Base-by-base conservation (phyloP, 2,797 vertebrate species). In the Diplodus sargus region DNA sequence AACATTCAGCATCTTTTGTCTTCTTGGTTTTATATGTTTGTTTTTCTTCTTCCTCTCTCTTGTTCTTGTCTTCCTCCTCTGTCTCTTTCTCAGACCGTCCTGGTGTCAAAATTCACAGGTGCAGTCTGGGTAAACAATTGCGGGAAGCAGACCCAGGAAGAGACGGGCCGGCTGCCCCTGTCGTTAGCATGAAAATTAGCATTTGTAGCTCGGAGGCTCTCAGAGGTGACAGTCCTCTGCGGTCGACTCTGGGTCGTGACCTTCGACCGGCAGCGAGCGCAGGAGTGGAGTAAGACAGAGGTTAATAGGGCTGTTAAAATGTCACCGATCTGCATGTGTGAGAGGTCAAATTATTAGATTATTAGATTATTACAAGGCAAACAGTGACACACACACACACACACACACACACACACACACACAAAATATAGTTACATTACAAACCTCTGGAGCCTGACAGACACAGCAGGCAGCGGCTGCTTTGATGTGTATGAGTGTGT, bases 101-200 rank as follows among this genome's bases (percentile, higher is more conserved):
- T 45, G 56, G 85, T 78, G 89, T 88, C 51, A 78, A 45, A 91
- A 51, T 72, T 84, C 83, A 65, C 86, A 82, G 78, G 63, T 82
- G 76, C 77, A 79, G 63, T 79, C 74, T 85, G 86, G 79, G 81
- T 79, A 85, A 81, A 88, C 76, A 85, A 79, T 73, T 66, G 58
- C 18, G 39, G 66, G 74, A 76, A 70, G 25, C 45, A 53, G 34
- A 30, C 20, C 49, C 75, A 60, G 70, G 78, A 83, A 71, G 81
- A 69, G 66, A 17, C 23, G 22, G 48, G 14, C 43, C 15, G 30
- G 12, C 69, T 49, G 8, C 20, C 22, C 72, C 7, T 0, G 0
- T 14, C 43, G 3, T 78, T 85, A 78, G 80, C 82, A 82, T 76
- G 58, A 64, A 23, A 52, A 76, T 85, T 82, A 74, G 71, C 81